These are phyloP conservation scores for Anhinga anhinga DNA, from an alignment of 2,113 vertebrate genomes.

Conservation along the genomic window DNA sequence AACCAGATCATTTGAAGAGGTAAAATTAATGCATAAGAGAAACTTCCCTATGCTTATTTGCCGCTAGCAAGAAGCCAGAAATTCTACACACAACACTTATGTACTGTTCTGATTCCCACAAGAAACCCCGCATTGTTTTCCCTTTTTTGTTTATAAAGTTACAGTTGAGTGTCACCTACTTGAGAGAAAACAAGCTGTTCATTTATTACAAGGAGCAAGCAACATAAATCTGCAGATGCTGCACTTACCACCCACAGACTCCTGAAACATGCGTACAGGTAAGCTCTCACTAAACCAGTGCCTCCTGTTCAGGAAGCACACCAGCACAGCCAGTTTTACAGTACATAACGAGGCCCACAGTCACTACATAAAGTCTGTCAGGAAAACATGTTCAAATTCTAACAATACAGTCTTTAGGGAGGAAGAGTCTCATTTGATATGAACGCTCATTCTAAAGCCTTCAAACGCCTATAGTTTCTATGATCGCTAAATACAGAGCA, in stretches of 20 bases:
- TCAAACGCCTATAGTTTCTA: neutral
- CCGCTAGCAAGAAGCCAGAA: neutral
- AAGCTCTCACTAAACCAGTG: neutral
- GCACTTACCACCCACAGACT: neutral
- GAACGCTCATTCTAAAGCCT: neutral
- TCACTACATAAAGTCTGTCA: neutral
- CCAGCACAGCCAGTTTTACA: neutral
- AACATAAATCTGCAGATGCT: neutral
- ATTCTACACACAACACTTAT: neutral
- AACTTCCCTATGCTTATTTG: neutral
- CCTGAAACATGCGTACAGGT: neutral
- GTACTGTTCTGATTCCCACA: neutral
- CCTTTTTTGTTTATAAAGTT: neutral
- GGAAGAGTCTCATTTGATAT: neutral
- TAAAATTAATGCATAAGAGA: neutral
- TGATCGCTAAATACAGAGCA: neutral
- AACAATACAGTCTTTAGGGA: neutral
- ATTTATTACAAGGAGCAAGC: neutral
- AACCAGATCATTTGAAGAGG: neutral
- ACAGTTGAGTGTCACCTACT: neutral
- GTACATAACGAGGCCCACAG: neutral
- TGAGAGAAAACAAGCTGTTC: neutral
- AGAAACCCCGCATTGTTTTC: neutral
- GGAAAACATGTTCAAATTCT: neutral
- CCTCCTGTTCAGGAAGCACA: neutral